Base-by-base conservation (phyloP, 2,888 invertebrate genomes). In the Exephanes ischioxanthus region DNA sequence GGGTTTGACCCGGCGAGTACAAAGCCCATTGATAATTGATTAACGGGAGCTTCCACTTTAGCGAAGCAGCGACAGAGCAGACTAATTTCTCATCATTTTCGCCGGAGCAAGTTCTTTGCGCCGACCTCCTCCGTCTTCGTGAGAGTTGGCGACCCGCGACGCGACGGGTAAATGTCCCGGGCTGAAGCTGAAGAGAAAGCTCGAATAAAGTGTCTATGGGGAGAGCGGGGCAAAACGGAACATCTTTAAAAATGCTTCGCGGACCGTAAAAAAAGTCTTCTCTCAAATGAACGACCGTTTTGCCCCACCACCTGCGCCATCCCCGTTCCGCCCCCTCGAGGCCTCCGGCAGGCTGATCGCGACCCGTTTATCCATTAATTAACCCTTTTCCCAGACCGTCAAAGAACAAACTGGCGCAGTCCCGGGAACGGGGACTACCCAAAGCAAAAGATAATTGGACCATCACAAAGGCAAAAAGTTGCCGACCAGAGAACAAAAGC, bases 31-130 rank as follows among this genome's bases (percentile, higher is more conserved):
- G 37, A 53, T 55, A 55, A 73, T 67, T 67, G 55, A 67, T 67
- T 53, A 58, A 55, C 33, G 41, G 37, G 51, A 72, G 61, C 51
- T 66, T 51, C 26, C 7, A 55, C 45, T 30, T 41, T n/a, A 77
- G 45, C 41, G 14, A 22, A 19, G 26, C 41, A 63, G 14, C 51
- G 61, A 30, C 30, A 26, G 33, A 66, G 73, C 37, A 19, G 26
- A 37, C 67, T 53, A 78, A 73, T 83, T 73, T 68, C 51, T 78
- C 73, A 67, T 83, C 58, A 58, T 68, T 68, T 30, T 61, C 37
- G 6, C 58, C 33, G n/a, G 19, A 30, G 22, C 33, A 71, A 51
- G 19, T 63, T 71, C 79, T 83, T 72, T 77, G 41, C 72, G 19
- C 33, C 30, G 22, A 71, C 30, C 63, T 81, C 22, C 51, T 45